Evolutionary conservation across 2,888 invertebrate genomes (phyloP).

Genomic region (Drosophila pullipes): DNA sequence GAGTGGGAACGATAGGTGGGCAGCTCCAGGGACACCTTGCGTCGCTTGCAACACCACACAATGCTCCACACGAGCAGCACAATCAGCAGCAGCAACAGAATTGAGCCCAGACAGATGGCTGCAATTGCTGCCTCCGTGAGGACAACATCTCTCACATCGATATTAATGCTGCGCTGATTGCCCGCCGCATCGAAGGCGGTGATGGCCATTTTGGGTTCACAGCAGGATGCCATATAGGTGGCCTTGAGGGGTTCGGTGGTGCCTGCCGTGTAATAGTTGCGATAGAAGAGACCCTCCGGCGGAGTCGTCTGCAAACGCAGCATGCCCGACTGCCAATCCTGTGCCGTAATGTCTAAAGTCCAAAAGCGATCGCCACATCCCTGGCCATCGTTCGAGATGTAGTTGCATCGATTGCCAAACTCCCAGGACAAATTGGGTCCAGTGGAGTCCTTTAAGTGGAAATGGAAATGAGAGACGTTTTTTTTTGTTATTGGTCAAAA

Average conservation of each 20-base stretch:
- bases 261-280: constrained; percentile 89
- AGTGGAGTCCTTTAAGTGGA: constrained; percentile 85
- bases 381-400: constrained; percentile 84
- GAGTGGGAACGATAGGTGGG: constrained; percentile 87
- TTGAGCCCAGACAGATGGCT: constrained; percentile 89
- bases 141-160: constrained; percentile 87
- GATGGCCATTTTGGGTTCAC: constrained; percentile 89
- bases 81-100: constrained; percentile 88
- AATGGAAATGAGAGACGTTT: background rate
- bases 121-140: constrained; percentile 87
- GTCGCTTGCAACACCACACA: constrained; percentile 88
- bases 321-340: constrained; percentile 89
- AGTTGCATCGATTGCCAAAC: constrained; percentile 88
- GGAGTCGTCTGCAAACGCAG: constrained; percentile 88
- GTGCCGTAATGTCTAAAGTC: constrained; percentile 89
- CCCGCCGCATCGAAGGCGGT: constrained; percentile 90
- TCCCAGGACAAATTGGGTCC: constrained; percentile 88
- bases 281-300: constrained; percentile 87
- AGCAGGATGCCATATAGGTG: constrained; percentile 90
- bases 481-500: background rate
- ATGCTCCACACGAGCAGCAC: constrained; percentile 87
- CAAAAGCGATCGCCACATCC: constrained; percentile 89
- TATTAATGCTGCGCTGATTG: constrained; percentile 88
- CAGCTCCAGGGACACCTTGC: constrained; percentile 87
- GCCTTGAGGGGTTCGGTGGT: constrained; percentile 89